Evolutionary conservation across 2,113 vertebrate genomes (phyloP), one percentile per base, ranked within the genome.

Genomic region (Castor canadensis): DNA sequence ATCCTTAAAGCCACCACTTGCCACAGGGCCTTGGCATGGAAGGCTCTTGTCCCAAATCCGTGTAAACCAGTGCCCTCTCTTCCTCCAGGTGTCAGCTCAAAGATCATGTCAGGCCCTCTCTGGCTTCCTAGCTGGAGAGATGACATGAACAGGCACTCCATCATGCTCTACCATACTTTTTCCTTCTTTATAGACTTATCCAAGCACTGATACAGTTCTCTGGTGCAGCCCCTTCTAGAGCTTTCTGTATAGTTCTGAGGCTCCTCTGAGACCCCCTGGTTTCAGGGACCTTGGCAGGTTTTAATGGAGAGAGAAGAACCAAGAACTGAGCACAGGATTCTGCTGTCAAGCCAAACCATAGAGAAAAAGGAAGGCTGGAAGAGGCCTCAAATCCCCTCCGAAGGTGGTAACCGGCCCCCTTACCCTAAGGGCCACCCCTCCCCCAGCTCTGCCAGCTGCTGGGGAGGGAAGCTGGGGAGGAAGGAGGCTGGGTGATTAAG

Each of bases 401-500:
- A 85, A 90, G 95, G 91, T 94, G 88, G 67, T 89, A 17, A 64
- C 77, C 58, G 35, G 58, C 19, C 67, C 81, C 85, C 79, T 35
- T 2, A 9, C 20, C 38, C 89, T 35, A 32, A 26, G 43, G 9
- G 40, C 9, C 9, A 0, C 58, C 54, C 93, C 88, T 83, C 87
- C 93, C 87, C n/a, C 77, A 19, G 88, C 85, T 49, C n/a, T 0
- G 28, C 91, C 95, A 97, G 97, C 97, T 97, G 95, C 96, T 83
- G 72, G 86, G 43, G 80, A 52, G 83, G 87, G 91, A 72, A 16
- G 71, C 87, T 8, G 49, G 69, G 69, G 93, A 94, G 96, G 95
- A 96, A 95, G 94, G 62, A 73, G 93, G 77, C 58, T 38, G 8
- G 77, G 94, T 95, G 97, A 97, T 97, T 97, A 97, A 96, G 95